Evolutionary conservation across 2,888 invertebrate genomes (phyloP), one percentile per base, ranked within the genome.

Genomic region (Pediacus dermestoides): DNA sequence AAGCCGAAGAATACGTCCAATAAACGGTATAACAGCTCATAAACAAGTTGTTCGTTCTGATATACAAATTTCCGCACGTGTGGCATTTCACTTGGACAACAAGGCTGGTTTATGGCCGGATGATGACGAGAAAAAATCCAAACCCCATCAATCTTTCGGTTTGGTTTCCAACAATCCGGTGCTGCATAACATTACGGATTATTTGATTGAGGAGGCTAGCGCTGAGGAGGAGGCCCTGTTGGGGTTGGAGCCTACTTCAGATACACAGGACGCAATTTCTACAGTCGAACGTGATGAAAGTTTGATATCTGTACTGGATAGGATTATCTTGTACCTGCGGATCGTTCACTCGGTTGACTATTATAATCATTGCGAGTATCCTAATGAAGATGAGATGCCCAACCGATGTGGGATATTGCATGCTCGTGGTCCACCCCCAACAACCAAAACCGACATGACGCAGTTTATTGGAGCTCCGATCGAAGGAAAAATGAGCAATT

Each of bases 361-460:
- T 68, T 99, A 99, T 72, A 96, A 96, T 71, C 94, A 94, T 63
- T 94, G 93, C 63, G 97, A 99, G 64, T 99, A 99, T 71, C 94
- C 96, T 0, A 94, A 95, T 59, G 99, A 99, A 69, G 99, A 99
- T 67, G 95, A 96, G 70, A 99, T 99, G 99, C 99, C 99, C 0
- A 97, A 99, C 70, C 79, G 95, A 21, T 95, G 97, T 69, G 97
- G 97, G 6, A 94, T 99, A 52, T 89, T 99, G 77, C 99, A 99
- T 63, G 94, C 94, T 0, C 78, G 99, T 30, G 95, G 95, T 2
- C 83, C 85, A 6, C 79, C 89, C 0, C 93, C 95, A 0, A 77
- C 82, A 4, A 82, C 85, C 36, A 92, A 91, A 72, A 80, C 81
- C 18, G 73, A 80, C 6, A 80, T 79, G 48, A 80, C 80, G 46